These are phyloP conservation scores for Plestiodon gilberti DNA, from an alignment of 2,113 vertebrate species.

Conservation along the genomic window DNA sequence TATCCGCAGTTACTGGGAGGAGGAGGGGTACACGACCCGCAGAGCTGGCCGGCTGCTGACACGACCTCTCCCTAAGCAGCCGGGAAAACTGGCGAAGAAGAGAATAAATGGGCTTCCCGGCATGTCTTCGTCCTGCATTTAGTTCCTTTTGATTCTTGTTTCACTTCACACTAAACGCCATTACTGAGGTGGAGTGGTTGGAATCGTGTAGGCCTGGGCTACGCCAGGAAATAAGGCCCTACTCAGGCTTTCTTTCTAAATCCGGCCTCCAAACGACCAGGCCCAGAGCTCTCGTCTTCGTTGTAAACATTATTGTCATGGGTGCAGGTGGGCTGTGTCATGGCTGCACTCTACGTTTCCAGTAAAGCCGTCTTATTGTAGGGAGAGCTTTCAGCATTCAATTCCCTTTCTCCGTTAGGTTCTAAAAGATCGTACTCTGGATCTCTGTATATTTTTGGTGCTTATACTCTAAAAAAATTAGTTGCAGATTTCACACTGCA, in stretches of 20 bases:
- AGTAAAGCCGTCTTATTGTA: slow-evolving; percentile 32
- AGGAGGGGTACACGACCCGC: slow-evolving; percentile 11
- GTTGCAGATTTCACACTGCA: not conserved
- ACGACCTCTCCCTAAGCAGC: not conserved
- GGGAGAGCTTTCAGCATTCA: slow-evolving; percentile 20
- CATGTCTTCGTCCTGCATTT: slow-evolving; percentile 32
- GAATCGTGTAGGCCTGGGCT: slow-evolving; percentile 77
- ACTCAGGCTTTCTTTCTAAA: slow-evolving; percentile 42
- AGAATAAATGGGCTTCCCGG: not conserved
- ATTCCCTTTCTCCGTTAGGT: slow-evolving; percentile 5
- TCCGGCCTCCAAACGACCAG: slow-evolving; percentile 50
- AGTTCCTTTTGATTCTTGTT: slow-evolving; percentile 47
- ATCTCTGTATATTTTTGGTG: not conserved
- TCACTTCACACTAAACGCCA: slow-evolving; percentile 81
- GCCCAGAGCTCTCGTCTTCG: slow-evolving; percentile 47
- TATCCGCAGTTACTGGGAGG: slow-evolving; percentile 11
- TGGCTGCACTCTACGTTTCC: slow-evolving; percentile 52
- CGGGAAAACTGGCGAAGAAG: not conserved
- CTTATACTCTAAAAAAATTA: not conserved
- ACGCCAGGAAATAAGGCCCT: slow-evolving; percentile 76
- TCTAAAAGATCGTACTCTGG: not conserved
- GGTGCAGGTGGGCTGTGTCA: slow-evolving; percentile 30
- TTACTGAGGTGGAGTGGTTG: slow-evolving; percentile 86
- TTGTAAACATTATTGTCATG: slow-evolving; percentile 59
- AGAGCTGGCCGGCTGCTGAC: not conserved